phyloP scores from a whole-genome alignment of 2,888 invertebrate genomes.

The Colletes collaris region DNA sequence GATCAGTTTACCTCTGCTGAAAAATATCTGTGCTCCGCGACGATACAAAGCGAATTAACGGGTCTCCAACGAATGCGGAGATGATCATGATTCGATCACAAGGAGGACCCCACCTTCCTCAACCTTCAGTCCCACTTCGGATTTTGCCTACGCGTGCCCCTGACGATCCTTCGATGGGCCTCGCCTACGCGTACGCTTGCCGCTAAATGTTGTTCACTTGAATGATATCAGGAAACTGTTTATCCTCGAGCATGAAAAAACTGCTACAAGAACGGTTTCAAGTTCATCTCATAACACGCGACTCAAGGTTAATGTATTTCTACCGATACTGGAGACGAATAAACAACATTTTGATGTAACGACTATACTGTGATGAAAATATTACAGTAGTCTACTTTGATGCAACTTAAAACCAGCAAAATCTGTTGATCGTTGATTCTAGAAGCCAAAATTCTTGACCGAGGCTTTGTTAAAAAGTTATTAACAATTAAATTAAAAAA shows the following conservation, averaged over 20 bases:
- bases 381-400: no score
- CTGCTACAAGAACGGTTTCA: slow-evolving; percentile 1
- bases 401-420: no score
- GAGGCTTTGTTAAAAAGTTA: no score
- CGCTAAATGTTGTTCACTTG: not conserved
- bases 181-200: slow-evolving; percentile 56
- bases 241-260: slow-evolving; percentile 7
- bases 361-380: no score
- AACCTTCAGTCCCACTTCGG: slow-evolving; percentile 65
- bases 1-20: slow-evolving; percentile 1
- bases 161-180: slow-evolving; percentile 56
- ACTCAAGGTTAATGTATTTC: slow-evolving; percentile 1
- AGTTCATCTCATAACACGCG: not conserved
- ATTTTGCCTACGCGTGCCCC: slow-evolving; percentile 73
- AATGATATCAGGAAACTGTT: slow-evolving; percentile 10
- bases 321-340: not conserved
- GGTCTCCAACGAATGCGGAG: slow-evolving; percentile 34
- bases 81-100: slow-evolving; percentile 46
- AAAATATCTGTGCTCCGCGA: slow-evolving; percentile 22
- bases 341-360: slow-evolving; percentile 1
- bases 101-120: slow-evolving; percentile 49
- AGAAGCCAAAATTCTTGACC: no score
- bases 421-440: no score
- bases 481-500: no score
- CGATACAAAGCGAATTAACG: slow-evolving; percentile 57